phyloP scores from a whole-genome alignment of 1,140 invertebrate genomes.

The Rhopalosiphum maidis region DNA sequence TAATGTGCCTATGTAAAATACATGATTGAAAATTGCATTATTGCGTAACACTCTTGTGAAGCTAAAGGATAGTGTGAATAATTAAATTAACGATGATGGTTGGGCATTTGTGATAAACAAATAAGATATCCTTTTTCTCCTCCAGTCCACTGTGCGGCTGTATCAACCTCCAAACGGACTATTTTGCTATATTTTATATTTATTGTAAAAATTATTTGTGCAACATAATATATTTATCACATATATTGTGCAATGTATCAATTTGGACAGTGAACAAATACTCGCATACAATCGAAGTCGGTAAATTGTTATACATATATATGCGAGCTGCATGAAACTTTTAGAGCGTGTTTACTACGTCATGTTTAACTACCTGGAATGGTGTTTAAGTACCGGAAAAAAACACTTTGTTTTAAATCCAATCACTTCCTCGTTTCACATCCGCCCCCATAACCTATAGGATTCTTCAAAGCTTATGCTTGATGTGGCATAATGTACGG shows the following conservation, averaged over 20 bases:
- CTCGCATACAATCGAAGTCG: neutral
- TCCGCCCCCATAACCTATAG: neutral
- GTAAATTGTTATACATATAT: neutral
- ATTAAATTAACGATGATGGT: neutral
- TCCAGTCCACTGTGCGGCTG: neutral
- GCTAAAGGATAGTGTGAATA: neutral
- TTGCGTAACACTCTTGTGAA: neutral
- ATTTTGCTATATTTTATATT: neutral
- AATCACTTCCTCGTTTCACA: neutral
- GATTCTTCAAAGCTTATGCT: neutral
- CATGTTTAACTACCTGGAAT: neutral
- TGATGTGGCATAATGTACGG: neutral
- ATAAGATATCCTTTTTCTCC: neutral
- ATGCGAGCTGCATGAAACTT: neutral
- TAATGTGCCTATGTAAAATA: too few relatives aligned
- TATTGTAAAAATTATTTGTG: neutral
- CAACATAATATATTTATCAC: neutral
- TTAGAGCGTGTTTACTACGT: neutral
- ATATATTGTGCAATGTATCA: neutral
- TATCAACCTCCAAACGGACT: neutral
- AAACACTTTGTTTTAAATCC: neutral
- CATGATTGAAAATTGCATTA: neutral
- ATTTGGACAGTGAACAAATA: neutral
- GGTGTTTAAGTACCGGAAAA: slow-evolving; percentile 8
- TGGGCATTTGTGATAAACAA: neutral